Base-by-base conservation (phyloP, 2,888 invertebrate species). In the Stratiomys singularior region DNA sequence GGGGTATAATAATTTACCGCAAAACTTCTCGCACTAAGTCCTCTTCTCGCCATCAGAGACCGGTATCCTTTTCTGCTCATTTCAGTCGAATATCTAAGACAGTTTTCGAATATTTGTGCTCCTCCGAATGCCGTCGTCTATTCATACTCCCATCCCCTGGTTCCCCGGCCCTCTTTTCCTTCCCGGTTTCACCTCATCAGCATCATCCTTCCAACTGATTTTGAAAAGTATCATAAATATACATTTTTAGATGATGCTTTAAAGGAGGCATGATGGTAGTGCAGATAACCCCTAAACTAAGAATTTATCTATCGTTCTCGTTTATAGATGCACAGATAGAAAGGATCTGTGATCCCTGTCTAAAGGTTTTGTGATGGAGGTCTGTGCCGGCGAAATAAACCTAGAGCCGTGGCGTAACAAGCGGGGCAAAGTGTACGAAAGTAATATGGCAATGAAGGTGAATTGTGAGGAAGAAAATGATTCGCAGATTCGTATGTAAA, bases 171-270 rank as follows among this genome's bases (percentile, higher is more conserved):
- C n/a, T n/a, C n/a, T n/a, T 44, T 44, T 44, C 44, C 44, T 44
- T 13, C 13, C 13, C 44, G 44, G 7, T 52, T 52, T 13, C 52
- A 9, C 52, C 4, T 18, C 60, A 25, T 7, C 23, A 60, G 27
- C 23, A 60, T 5, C 23, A 2, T 66, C 1, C 28, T 66, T 25
- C 30, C 21, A 67, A 9, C 67, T 37, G 23, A 44, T 71, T 37
- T 71, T 47, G 71, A 46, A 15, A 44, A 67, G 77, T 69, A 77
- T 79, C 77, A 79, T 79, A 79, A 79, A 79, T 79, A 77, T 78
- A 79, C 58, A 77, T 79, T 77, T 79, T 79, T 79, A 74, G 71
- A 52, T 52, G 52, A 23, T 13, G 52, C 18, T 71, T 52, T 46
- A 71, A 71, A 21, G 52, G 37, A 37, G 37, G 37, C 37, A 37